Evolutionary conservation across 2,888 invertebrate genomes (phyloP).

Genomic region (Periphyllus acericola): DNA sequence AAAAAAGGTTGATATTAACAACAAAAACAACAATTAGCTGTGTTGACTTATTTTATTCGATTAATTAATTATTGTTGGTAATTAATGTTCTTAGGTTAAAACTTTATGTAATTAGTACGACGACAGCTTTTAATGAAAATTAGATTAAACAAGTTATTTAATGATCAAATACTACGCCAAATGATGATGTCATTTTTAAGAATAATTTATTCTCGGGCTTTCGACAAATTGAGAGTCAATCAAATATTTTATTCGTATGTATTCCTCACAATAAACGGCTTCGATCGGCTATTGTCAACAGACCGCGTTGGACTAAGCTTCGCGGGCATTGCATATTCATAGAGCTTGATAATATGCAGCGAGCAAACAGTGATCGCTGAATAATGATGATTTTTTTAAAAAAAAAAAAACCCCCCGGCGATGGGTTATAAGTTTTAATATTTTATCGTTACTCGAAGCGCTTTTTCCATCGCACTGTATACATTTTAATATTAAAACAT

Average conservation of each 20-base stretch:
- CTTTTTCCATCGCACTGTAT: neutral
- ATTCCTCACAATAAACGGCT: neutral
- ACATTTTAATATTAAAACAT: constrained; percentile 1
- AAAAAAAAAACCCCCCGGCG: neutral
- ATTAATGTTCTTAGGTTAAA: neutral
- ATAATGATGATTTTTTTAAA: constrained; percentile 24
- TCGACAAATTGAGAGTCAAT: neutral
- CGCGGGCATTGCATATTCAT: constrained; percentile 24
- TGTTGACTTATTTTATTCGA: neutral
- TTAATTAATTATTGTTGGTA: neutral
- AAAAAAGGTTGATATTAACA: neutral
- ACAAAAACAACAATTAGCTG: neutral
- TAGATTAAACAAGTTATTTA: neutral
- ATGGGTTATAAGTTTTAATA: constrained; percentile 23
- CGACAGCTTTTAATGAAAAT: neutral
- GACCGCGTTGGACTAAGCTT: constrained; percentile 2
- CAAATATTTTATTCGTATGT: neutral
- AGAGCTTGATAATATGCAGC: neutral
- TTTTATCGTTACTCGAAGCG: constrained; percentile 8
- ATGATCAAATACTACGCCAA: neutral
- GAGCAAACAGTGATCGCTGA: constrained; percentile 30
- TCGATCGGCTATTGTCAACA: neutral
- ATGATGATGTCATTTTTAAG: neutral
- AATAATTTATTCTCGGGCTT: neutral
- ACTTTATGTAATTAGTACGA: neutral